These are phyloP conservation scores for Macrosteles quadrilineatus DNA, from an alignment of 1,140 invertebrate genomes.

Conservation along the genomic window DNA sequence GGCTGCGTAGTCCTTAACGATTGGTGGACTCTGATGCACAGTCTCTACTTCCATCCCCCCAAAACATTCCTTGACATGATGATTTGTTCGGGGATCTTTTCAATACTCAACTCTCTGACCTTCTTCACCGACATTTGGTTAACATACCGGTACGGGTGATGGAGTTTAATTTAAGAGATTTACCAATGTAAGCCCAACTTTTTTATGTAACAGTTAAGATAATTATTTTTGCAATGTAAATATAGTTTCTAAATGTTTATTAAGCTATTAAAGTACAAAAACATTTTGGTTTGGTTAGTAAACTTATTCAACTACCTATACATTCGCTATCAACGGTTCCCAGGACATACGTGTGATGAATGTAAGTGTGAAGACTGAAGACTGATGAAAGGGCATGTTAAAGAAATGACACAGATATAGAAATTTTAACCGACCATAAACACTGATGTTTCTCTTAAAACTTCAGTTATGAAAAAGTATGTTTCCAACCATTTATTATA, in stretches of 20 bases:
- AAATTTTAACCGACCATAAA: too few species aligned
- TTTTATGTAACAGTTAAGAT: not conserved
- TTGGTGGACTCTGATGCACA: slow-evolving; percentile 54
- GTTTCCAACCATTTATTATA: too few species aligned
- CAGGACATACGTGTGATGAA: not conserved
- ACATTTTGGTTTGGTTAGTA: too few species aligned
- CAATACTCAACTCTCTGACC: slow-evolving; percentile 55
- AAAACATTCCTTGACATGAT: slow-evolving; percentile 62
- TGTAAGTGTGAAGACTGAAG: too few species aligned
- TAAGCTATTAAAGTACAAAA: too few species aligned
- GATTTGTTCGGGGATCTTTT: slow-evolving; percentile 57
- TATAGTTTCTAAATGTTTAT: too few species aligned
- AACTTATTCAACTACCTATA: not conserved
- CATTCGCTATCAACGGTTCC: not conserved
- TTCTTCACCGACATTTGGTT: slow-evolving; percentile 57
- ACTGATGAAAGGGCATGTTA: too few species aligned
- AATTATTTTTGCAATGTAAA: not conserved
- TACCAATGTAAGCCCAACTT: not conserved
- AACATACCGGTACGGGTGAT: slow-evolving; percentile 50
- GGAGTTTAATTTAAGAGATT: not conserved
- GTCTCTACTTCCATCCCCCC: slow-evolving; percentile 56
- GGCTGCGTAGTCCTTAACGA: slow-evolving; percentile 63
- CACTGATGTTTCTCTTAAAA: too few species aligned
- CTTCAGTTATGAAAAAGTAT: too few species aligned
- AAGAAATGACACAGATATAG: too few species aligned